A percentile compares a stretch with the other conserved stretches of the same genome.
Evolutionary conservation across 1,140 invertebrate genomes (phyloP).

Genomic region (Streblospio benedicti): DNA sequence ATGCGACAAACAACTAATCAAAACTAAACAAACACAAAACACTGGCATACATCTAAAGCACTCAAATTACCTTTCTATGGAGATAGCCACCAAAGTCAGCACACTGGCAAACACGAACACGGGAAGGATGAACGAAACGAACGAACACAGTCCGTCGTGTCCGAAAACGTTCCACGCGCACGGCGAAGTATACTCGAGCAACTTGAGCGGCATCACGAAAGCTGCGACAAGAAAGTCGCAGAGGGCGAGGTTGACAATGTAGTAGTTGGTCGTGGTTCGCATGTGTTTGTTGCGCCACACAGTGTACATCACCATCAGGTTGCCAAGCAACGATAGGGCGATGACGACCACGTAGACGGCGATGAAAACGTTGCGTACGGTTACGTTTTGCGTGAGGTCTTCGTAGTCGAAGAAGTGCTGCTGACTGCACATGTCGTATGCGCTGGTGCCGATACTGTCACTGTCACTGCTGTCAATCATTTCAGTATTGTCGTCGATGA

Average conservation of each 20-base stretch:
- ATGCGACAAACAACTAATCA: too few relatives aligned
- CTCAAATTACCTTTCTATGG: conserved; percentile 49
- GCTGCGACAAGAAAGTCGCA: conserved; percentile 48
- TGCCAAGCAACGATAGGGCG: conserved; percentile 41
- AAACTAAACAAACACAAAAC: too few relatives aligned
- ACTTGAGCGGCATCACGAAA: conserved; percentile 49
- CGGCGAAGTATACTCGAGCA: conserved; percentile 48
- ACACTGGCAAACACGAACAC: conserved; percentile 48
- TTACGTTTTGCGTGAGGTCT: background rate
- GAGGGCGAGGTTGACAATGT: conserved; percentile 50
- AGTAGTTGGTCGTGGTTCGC: conserved; percentile 52
- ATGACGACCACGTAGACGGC: conserved; percentile 42
- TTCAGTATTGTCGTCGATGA: too few relatives aligned
- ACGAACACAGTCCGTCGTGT: conserved; percentile 43
- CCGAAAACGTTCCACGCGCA: conserved; percentile 42
- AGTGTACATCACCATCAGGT: conserved; percentile 37
- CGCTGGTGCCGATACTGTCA: background rate
- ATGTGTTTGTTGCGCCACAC: conserved; percentile 45
- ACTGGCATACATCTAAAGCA: too few relatives aligned
- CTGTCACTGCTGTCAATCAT: too few relatives aligned
- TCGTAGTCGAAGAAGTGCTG: background rate
- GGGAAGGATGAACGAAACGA: conserved; percentile 44
- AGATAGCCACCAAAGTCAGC: conserved; percentile 49
- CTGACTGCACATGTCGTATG: background rate
- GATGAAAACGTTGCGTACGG: conserved; percentile 25